Conservation (phyloP, 2,797 vertebrate species). For the Acanthurus tractus region DNA sequence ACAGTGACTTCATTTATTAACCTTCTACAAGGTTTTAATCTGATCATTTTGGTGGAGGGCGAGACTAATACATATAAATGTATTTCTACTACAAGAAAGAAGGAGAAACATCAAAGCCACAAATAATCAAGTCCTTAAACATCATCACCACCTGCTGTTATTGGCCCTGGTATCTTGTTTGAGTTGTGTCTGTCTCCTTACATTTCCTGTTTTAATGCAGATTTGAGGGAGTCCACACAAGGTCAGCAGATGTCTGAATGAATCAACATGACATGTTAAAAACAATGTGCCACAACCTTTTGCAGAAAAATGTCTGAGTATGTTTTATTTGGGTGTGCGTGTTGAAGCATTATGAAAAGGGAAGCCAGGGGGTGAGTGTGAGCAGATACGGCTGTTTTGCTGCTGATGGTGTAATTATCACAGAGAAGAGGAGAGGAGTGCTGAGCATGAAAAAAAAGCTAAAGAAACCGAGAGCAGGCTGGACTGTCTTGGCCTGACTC, state of each 20-base stretch:
- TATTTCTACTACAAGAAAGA: neutral
- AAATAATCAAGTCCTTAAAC: neutral
- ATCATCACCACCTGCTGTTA: neutral
- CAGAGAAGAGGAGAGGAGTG: conserved; percentile 15
- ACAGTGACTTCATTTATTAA: too few species aligned
- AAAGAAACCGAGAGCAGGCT: conserved; percentile 34
- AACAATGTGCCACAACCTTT: conserved; percentile 5
- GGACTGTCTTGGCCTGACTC: conserved; percentile 26
- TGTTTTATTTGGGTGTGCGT: conserved; percentile 18
- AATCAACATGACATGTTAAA: conserved; percentile 8
- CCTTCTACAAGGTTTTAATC: too few species aligned
- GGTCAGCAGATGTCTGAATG: conserved; percentile 28
- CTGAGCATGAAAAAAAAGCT: neutral
- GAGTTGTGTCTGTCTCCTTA: conserved; percentile 10
- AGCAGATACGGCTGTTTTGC: conserved; percentile 38
- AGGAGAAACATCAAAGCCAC: neutral
- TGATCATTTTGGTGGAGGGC: too few species aligned
- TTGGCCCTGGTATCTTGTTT: neutral
- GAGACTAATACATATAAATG: too few species aligned
- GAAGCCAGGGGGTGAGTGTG: conserved; percentile 12
- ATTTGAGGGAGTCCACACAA: conserved; percentile 8
- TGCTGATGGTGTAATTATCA: conserved; percentile 12
- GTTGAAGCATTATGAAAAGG: conserved; percentile 24
- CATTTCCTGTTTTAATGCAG: neutral
- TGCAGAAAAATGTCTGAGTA: conserved; percentile 29